Evolutionary conservation across 2,888 invertebrate species (phyloP), one percentile per base, ranked within the genome.

Genomic region (Machimus atricapillus): DNA sequence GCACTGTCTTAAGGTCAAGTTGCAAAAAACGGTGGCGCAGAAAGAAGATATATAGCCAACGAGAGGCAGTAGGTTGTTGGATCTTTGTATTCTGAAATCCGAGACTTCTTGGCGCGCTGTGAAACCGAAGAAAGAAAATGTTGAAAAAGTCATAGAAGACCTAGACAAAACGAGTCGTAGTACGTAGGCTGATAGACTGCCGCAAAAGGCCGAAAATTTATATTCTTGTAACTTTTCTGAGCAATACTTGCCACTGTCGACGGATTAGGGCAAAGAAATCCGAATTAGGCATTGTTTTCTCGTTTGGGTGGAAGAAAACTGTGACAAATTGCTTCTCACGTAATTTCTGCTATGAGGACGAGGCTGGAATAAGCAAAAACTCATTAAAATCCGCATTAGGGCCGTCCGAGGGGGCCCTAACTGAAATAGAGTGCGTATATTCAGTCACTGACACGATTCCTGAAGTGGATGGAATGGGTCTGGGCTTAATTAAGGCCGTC

Each of bases 281-380:
- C 31, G 23, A 23, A 52, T 79, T 79, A 31, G 46, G 27, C 27
- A 79, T 79, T 79, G 79, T 79, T 27, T n/a, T 46, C 52, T 66
- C 7, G 46, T 31, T 52, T 19, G 27, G 31, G 79, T 79, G 52
- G 52, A 56, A 79, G 52, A 76, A 31, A 79, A 79, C 27, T 52
- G 46, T 79, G 79, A 52, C 46, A 52, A 31, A 79, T 79, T 27
- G 31, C 27, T 79, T 79, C 52, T 79, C 79, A 79, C 79, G 79
- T 79, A 79, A 66, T 66, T 66, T 66, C 31, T 16, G 9, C 27
- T 79, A 52, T 79, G 79, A 52, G 46, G 79, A 52, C 79, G 79
- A 79, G 79, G 79, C 43, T 79, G 14, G 46, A 52, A 79, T 79
- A 52, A 46, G 23, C 27, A 46, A 27, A 40, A 46, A 52, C 19